These are phyloP conservation scores for Lordiphosa andalusiaca DNA, from an alignment of 2,888 invertebrate genomes.

Conservation along the genomic window DNA sequence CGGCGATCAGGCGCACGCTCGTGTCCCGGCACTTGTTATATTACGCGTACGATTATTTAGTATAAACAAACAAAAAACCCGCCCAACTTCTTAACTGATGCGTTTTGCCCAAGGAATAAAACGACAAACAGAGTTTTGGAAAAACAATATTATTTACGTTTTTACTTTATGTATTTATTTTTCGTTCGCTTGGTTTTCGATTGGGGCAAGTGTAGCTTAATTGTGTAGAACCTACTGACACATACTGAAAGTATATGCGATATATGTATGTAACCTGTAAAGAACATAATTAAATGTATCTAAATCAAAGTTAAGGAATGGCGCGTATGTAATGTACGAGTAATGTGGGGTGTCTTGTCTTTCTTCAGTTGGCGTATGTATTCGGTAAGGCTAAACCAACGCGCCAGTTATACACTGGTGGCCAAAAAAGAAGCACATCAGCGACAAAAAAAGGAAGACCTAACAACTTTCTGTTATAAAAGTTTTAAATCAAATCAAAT, in stretches of 20 bases:
- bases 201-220: too few relatives aligned
- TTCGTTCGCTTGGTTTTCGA: neutral
- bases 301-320: conserved; percentile 1
- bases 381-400: too few relatives aligned
- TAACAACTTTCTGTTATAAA: too few relatives aligned
- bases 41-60: conserved; percentile 36
- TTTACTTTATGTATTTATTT: conserved; percentile 4
- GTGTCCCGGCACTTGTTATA: conserved; percentile 32
- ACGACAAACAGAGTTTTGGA: conserved; percentile 37
- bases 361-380: neutral
- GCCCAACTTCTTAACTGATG: conserved; percentile 40
- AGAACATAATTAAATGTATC: conserved; percentile 3
- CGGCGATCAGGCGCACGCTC: conserved; percentile 27
- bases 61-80: conserved; percentile 27
- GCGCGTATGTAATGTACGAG: neutral
- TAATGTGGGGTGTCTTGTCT: neutral
- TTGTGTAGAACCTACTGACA: too few relatives aligned
- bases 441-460: too few relatives aligned
- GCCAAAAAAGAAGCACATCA: too few relatives aligned
- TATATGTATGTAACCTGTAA: conserved; percentile 2
- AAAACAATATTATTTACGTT: conserved; percentile 20
- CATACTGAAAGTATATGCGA: conserved; percentile 1
- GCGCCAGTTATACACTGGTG: too few relatives aligned
- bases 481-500: too few relatives aligned
- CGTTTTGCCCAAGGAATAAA: conserved; percentile 48